Evolutionary conservation across 2,888 invertebrate genomes (phyloP).

Genomic region (Lycocerus yunnanus): DNA sequence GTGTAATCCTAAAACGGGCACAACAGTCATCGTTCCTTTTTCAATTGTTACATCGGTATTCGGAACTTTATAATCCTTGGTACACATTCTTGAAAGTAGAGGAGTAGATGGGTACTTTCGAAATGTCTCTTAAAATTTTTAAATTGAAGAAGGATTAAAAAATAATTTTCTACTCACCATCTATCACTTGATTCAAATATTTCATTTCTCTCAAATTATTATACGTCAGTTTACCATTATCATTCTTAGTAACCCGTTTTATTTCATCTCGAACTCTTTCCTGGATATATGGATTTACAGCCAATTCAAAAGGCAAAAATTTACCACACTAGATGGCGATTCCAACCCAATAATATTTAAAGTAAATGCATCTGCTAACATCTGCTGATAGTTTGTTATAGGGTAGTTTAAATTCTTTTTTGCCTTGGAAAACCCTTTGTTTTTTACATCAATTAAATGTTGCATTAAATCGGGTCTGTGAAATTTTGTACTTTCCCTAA

Average conservation of each 20-base stretch:
- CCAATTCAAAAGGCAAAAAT: neutral
- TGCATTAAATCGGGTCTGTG: neutral
- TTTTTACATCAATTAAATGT: neutral
- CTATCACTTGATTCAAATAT: neutral
- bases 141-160: neutral
- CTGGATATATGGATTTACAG: neutral
- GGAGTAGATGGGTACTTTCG: neutral
- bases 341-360: neutral
- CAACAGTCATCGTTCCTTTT: conserved; percentile 35
- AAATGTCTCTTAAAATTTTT: neutral
- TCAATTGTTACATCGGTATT: conserved; percentile 34
- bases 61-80: neutral
- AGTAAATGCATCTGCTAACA: neutral
- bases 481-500: too few species aligned
- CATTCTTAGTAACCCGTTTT: neutral
- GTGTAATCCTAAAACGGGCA: conserved; percentile 41
- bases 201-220: neutral
- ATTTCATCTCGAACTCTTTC: neutral
- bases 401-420: neutral
- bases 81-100: neutral
- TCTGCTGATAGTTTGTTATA: neutral
- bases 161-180: neutral
- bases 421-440: neutral
- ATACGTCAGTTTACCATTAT: neutral
- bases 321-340: neutral